A percentile compares a stretch with the other conserved stretches of the same genome.
phyloP scores from a whole-genome alignment of 2,113 vertebrate genomes.

The Toxotes chatareus region DNA sequence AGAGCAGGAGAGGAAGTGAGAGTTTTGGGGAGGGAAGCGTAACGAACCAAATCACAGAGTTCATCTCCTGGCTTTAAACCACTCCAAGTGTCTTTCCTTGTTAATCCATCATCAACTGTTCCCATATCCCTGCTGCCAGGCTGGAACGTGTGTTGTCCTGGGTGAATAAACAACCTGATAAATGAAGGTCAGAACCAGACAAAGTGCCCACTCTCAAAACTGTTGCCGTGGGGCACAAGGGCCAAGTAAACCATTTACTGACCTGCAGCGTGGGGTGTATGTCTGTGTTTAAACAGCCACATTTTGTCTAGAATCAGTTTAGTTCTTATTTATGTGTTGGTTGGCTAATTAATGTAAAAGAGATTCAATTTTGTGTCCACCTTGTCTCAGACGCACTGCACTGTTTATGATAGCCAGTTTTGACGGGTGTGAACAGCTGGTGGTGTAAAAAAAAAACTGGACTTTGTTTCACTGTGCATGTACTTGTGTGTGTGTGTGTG shows the following conservation, averaged over 20 bases:
- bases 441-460: slow-evolving; percentile 49
- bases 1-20: slow-evolving; percentile 18
- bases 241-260: slow-evolving; percentile 66
- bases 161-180: slow-evolving; percentile 71
- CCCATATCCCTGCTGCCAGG: slow-evolving; percentile 62
- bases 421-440: slow-evolving; percentile 70
- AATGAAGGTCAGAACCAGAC: slow-evolving; percentile 63
- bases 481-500: slow-evolving; percentile 28
- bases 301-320: slow-evolving; percentile 38
- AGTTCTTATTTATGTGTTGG: slow-evolving; percentile 29
- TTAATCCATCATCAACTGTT: slow-evolving; percentile 74
- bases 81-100: slow-evolving; percentile 52
- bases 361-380: slow-evolving; percentile 34
- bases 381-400: slow-evolving; percentile 41
- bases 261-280: slow-evolving; percentile 30
- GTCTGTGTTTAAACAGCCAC: slow-evolving; percentile 50
- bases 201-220: slow-evolving; percentile 54
- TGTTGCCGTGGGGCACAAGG: slow-evolving; percentile 25
- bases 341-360: slow-evolving; percentile 44
- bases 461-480: slow-evolving; percentile 36
- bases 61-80: slow-evolving; percentile 64
- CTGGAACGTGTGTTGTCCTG: slow-evolving; percentile 58
- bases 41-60: slow-evolving; percentile 51
- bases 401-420: slow-evolving; percentile 42
- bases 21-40: slow-evolving; percentile 34